These are phyloP conservation scores for Pyrrhosoma nymphula DNA, from an alignment of 2,888 invertebrate species.

Conservation along the genomic window DNA sequence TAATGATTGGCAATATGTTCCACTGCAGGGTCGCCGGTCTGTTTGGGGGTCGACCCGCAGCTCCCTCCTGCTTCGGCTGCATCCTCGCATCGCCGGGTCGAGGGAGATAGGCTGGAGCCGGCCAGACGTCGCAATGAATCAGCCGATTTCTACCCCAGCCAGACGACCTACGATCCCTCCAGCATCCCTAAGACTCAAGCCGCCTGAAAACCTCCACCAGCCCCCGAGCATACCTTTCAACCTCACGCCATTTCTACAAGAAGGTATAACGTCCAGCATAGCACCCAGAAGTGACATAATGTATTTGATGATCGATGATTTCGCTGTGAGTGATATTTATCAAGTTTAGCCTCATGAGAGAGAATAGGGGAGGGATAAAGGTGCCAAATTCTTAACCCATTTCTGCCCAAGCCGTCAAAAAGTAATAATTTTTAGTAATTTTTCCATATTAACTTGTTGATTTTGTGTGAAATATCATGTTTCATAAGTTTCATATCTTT, in stretches of 20 bases:
- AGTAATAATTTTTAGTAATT: too few relatives aligned
- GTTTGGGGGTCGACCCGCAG: too few relatives aligned
- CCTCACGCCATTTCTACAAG: not conserved
- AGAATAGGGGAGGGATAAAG: too few relatives aligned
- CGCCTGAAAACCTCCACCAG: not conserved
- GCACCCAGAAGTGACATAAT: not conserved
- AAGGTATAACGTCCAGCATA: not conserved
- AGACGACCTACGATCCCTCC: not conserved
- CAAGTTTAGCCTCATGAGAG: too few relatives aligned
- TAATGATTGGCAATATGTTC: conserved; percentile 66
- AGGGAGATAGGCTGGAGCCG: not conserved
- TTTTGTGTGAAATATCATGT: too few relatives aligned
- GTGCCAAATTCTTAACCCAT: too few relatives aligned
- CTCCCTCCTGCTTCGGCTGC: not conserved
- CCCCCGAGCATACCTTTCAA: not conserved
- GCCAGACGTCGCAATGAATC: conserved; percentile 30
- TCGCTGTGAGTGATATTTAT: too few relatives aligned
- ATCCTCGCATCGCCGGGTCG: not conserved
- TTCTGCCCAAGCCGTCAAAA: too few relatives aligned
- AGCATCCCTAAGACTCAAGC: not conserved
- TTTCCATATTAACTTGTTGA: too few relatives aligned
- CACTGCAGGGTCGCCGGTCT: not conserved
- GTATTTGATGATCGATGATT: too few relatives aligned
- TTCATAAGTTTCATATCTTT: too few relatives aligned
- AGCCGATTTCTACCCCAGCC: not conserved